Conservation (phyloP, 35 echinoderm and acorn worm genomes). For the Apostichopus parvimensis region DNA sequence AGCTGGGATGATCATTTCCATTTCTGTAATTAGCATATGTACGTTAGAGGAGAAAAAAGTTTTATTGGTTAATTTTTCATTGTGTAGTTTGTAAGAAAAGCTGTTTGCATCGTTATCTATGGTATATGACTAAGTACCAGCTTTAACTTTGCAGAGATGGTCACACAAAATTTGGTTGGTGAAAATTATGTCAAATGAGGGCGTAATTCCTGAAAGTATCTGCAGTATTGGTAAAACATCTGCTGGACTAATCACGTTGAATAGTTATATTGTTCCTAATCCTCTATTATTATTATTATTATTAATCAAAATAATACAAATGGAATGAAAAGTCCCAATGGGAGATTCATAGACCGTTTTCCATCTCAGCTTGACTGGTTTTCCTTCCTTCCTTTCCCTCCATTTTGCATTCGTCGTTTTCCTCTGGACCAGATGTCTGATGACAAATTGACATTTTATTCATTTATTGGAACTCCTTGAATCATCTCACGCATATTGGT, state of each 20-base stretch:
- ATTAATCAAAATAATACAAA: too few species aligned
- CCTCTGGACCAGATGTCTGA: background rate
- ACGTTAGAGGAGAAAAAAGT: too few species aligned
- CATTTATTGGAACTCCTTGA: background rate
- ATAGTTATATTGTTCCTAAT: too few species aligned
- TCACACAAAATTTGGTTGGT: too few species aligned
- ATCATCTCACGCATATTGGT: background rate
- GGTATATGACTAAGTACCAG: too few species aligned
- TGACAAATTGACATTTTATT: background rate
- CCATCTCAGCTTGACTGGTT: background rate
- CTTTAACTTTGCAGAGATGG: too few species aligned
- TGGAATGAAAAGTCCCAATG: background rate
- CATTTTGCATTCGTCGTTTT: background rate
- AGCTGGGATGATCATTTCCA: too few species aligned
- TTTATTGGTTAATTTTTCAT: too few species aligned
- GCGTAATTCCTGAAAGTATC: background rate
- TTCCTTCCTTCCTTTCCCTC: background rate
- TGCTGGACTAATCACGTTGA: background rate
- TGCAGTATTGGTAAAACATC: background rate
- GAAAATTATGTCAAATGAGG: background rate
- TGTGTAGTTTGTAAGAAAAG: too few species aligned
- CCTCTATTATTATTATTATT: too few species aligned
- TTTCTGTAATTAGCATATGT: too few species aligned
- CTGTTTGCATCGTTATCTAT: too few species aligned
- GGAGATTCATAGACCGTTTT: background rate